Base-by-base conservation (phyloP, 2,113 vertebrate species). In the Aleadryas rufinucha region DNA sequence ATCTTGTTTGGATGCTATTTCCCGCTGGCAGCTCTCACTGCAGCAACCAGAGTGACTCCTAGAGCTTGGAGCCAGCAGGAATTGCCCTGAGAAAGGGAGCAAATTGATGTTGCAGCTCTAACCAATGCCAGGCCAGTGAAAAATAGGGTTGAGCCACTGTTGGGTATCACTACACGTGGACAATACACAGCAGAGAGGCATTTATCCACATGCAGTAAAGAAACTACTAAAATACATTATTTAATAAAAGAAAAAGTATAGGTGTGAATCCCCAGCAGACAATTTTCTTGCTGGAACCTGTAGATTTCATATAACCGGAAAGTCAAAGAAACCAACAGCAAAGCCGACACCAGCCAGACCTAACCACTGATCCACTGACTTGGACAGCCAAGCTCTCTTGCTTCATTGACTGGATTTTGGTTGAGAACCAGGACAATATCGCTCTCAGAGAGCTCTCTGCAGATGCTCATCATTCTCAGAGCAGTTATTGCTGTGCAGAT, bases 41-140 rank as follows among this genome's bases (percentile, higher is more conserved):
- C 0, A 0, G 50, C 44, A 76, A 24, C 4, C 6, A 8, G 24
- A 1, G 1, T 8, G 20, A 68, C 9, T 82, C 57, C 47, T 15
- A 14, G 47, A 70, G 66, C 52, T 54, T 16, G 5, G 50, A 92
- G 59, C 45, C 54, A 53, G 54, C 19, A 45, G 69, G 28, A 81
- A 66, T 11, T 41, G 33, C 35, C 39, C 53, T 10, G 35, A 26
- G 57, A 53, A 82, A 30, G 65, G 7, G 16, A 86, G 13, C 26
- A 37, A 56, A 37, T 2, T 13, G 20, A 66, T 39, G 27, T 7
- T 80, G 49, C 1, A 11, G n/a, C 18, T 69, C 45, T 71, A 19
- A 7, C 44, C 33, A 42, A 9, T 5, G 4, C 24, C 71, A 76
- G 44, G 27, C 18, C 61, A 39, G 39, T 1, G 3, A 70, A 84